Evolutionary conservation across 2,797 vertebrate genomes (phyloP).

Genomic region (Mus spretus): DNA sequence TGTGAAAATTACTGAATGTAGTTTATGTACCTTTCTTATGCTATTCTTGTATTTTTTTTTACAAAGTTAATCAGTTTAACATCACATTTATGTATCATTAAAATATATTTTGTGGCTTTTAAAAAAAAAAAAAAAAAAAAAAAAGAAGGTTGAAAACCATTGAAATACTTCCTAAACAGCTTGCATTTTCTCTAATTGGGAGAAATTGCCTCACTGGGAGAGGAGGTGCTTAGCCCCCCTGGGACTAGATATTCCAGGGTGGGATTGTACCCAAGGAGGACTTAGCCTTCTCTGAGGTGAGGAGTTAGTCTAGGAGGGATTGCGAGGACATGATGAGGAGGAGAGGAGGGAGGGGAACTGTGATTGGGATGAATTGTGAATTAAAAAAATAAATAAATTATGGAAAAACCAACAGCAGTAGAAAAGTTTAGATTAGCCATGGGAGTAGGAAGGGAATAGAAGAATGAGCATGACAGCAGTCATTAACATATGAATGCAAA

Average conservation of each 20-base stretch:
- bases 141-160: background rate
- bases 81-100: no score
- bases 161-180: background rate
- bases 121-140: no score
- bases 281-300: background rate
- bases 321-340: background rate
- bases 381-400: background rate
- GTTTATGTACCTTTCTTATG: no score
- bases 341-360: background rate
- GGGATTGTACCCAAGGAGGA: background rate
- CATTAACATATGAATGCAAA: background rate
- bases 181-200: background rate
- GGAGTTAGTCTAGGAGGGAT: background rate
- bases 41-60: no score
- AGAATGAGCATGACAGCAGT: accelerated
- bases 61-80: no score
- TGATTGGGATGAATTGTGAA: background rate
- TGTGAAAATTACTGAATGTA: no score
- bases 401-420: background rate
- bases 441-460: no score
- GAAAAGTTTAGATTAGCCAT: background rate
- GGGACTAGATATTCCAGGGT: background rate
- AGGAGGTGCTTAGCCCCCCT: background rate
- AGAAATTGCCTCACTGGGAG: background rate
- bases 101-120: no score